Evolutionary conservation across 2,888 invertebrate species (phyloP), one percentile per base, ranked within the genome.

Genomic region (Dasypolia templi): DNA sequence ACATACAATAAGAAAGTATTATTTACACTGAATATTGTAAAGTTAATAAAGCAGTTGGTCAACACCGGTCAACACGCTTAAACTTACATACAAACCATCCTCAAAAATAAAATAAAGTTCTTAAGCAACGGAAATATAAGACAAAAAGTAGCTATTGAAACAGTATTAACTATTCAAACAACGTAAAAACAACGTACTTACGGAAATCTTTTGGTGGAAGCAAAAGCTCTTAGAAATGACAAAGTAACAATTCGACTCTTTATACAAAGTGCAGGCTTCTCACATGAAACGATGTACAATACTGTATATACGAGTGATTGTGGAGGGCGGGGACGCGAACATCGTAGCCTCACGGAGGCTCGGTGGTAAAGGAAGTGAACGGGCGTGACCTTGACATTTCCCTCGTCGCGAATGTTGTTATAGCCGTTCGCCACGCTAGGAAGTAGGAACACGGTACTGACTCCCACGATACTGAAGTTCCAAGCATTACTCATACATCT

Each of bases 351-450:
- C 71, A 35, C 76, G 87, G 82, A 69, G 80, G 79, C 79, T 79
- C 63, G 64, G 62, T 92, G 71, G 75, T 79, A 88, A 91, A 95
- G 95, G 95, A 96, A 96, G 95, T 95, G 95, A 96, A 90, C 92
- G 96, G 93, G 84, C 85, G 84, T 89, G 94, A 87, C 96, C 96
- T 95, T 96, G 96, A 95, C 96, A 96, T 96, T 96, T 95, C 92
- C 93, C 90, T 89, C 91, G 89, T 89, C 89, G 91, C 87, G 91
- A 91, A 90, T 91, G 91, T 90, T 87, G 88, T 87, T 90, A 88
- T 87, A 81, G 81, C 83, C 79, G 84, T 77, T 76, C 72, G 83
- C 75, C 75, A 73, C 81, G 84, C 81, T 81, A 87, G 87, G 87
- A 87, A 87, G 84, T 87, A 86, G 83, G 87, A 83, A 84, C 86